Base-by-base conservation (phyloP, 2,888 invertebrate genomes). In the Drosophila gaucha region DNA sequence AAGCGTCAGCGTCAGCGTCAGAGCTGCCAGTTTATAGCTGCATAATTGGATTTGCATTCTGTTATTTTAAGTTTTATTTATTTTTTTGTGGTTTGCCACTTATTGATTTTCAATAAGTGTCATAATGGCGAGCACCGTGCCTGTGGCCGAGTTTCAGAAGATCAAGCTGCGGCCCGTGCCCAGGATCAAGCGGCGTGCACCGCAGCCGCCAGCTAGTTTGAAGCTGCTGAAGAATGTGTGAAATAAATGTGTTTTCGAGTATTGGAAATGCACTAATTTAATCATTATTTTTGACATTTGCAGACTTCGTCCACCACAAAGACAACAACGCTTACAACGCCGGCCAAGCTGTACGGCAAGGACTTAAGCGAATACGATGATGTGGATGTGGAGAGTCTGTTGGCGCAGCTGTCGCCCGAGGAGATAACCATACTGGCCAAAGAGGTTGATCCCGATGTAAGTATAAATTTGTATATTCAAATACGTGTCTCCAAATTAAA, bases 361-460 rank as follows among this genome's bases (percentile, higher is more conserved):
- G 97, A 97, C 92, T 93, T 97, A 89, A 96, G 96, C 90, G 95
- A 96, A 87, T 97, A 97, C 91, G 98, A 98, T 91, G 97, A 98
- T 92, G 95, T 98, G 90, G 98, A 99, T 92, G 97, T 99, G 82
- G 99, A 99, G 91, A 97, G 97, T 87, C 94, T 99, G 67, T 93
- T 99, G 88, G 94, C 97, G 58, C 98, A 99, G 92, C 94, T 99
- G 74, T 96, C 98, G 64, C 95, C 97, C 50, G 99, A 98, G 91
- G 99, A 99, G 93, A 95, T 99, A 80, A 98, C 97, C 90, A 97
- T 99, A 92, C 94, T 99, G 89, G 98, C 99, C 89, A 98, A 98
- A 93, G 99, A 99, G 94, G 98, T 99, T 84, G 99, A 99, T 93
- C 99, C 99, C 77, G 99, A 99, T 94, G 99, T 99, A 93, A 97